Evolutionary conservation across 1,140 invertebrate genomes (phyloP).

Genomic region (Drosophila equinoxialis): DNA sequence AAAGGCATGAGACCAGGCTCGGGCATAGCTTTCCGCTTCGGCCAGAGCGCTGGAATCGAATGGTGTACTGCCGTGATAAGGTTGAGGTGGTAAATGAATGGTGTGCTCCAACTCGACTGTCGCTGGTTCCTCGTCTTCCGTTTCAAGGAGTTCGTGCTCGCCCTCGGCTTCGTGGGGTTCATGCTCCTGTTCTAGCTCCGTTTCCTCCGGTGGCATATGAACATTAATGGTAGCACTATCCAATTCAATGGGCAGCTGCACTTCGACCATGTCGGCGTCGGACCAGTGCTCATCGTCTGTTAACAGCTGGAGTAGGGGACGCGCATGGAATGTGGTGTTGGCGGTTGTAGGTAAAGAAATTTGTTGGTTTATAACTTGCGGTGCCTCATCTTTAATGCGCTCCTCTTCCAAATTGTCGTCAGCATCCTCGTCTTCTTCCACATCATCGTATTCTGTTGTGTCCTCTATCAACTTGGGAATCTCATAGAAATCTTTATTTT

Average conservation of each 20-base stretch:
- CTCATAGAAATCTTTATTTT: slow-evolving; percentile 37
- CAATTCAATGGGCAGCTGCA: slow-evolving; percentile 47
- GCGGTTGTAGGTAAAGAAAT: not conserved
- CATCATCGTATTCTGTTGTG: slow-evolving; percentile 29
- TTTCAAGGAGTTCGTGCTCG: too few species aligned
- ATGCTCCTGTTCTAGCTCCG: not conserved
- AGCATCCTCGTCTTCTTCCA: slow-evolving; percentile 30
- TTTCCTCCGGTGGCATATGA: not conserved
- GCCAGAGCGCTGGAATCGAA: slow-evolving; percentile 55
- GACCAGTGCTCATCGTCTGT: slow-evolving; percentile 56
- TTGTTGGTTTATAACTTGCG: not conserved
- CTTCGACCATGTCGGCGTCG: slow-evolving; percentile 28
- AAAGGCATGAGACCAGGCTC: slow-evolving; percentile 68
- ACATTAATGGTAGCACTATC: slow-evolving; percentile 25
- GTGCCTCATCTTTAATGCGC: not conserved
- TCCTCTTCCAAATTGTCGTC: not conserved
- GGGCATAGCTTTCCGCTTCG: slow-evolving; percentile 67
- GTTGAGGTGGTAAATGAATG: slow-evolving; percentile 21
- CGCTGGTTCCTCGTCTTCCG: slow-evolving; percentile 4
- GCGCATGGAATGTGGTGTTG: slow-evolving; percentile 1
- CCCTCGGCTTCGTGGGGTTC: too few species aligned
- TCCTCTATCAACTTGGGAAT: not conserved
- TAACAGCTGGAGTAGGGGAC: slow-evolving; percentile 60
- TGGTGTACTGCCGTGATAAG: not conserved
- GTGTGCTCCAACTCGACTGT: not conserved